phyloP scores from a whole-genome alignment of 2,113 vertebrate genomes.

The Meles meles region DNA sequence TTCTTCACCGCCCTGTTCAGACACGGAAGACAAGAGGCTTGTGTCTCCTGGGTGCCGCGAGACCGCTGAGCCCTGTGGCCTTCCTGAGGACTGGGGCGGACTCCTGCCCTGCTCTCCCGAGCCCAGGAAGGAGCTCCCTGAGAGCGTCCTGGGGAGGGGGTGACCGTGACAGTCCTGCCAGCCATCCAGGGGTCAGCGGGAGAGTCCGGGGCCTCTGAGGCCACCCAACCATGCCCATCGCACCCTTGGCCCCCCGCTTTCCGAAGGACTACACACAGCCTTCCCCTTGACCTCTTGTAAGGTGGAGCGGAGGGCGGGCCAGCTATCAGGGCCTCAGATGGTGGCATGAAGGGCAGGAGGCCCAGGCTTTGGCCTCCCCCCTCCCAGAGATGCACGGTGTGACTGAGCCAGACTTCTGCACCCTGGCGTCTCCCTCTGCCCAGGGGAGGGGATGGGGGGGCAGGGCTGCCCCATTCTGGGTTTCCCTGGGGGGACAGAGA shows the following conservation, averaged over 20 bases:
- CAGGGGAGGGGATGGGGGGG: too few relatives aligned
- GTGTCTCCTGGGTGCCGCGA: neutral
- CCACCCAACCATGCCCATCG: neutral
- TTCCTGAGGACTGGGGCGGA: neutral
- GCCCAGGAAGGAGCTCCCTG: neutral
- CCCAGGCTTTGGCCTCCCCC: neutral
- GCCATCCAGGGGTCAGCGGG: too few relatives aligned
- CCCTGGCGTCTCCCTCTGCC: neutral
- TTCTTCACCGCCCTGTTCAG: slow-evolving; percentile 31
- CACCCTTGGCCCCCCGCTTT: neutral
- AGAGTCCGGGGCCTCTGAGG: neutral
- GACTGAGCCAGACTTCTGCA: neutral
- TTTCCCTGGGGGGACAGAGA: neutral
- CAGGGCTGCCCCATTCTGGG: neutral
- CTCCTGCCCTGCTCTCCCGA: neutral
- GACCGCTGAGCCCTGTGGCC: neutral
- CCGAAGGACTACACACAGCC: accelerated
- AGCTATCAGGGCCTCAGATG: too few relatives aligned
- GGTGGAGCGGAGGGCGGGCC: neutral
- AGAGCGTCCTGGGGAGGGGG: accelerated
- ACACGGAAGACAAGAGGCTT: neutral
- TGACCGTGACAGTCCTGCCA: neutral
- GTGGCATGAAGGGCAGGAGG: neutral
- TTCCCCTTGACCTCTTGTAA: neutral
- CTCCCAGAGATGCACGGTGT: neutral